Conservation (phyloP, 1,140 invertebrate genomes). For the Octopus bimaculoides region DNA sequence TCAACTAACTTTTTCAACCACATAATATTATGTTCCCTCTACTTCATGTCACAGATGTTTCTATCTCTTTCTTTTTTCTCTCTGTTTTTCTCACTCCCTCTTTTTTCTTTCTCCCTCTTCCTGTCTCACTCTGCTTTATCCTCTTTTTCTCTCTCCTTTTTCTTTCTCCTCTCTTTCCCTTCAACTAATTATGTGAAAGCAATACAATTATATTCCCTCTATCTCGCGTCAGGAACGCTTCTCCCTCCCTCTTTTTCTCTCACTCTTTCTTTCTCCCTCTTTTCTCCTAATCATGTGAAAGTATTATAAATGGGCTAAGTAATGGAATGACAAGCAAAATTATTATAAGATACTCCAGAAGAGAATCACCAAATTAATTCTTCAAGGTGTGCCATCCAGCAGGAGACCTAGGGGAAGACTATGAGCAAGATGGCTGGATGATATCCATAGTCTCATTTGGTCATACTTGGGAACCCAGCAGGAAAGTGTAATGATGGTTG, state of each 20-base stretch:
- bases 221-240: background rate
- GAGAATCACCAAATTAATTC: too few species aligned
- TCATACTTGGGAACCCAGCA: too few species aligned
- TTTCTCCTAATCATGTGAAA: too few species aligned
- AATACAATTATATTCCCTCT: background rate
- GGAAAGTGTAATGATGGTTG: too few species aligned
- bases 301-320: too few species aligned
- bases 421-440: too few species aligned
- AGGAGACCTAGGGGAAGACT: too few species aligned
- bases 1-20: slow-evolving; percentile 57
- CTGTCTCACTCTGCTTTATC: background rate
- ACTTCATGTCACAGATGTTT: background rate
- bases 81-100: background rate
- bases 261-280: background rate
- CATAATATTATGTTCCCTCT: background rate
- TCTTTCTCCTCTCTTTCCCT: background rate
- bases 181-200: background rate
- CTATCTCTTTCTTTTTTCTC: background rate
- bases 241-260: background rate
- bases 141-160: background rate
- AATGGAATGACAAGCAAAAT: too few species aligned
- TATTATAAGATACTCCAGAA: too few species aligned
- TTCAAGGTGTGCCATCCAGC: too few species aligned
- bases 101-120: background rate
- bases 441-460: too few species aligned